phyloP scores from a whole-genome alignment of 2,113 vertebrate genomes.

The Blennius ocellaris region DNA sequence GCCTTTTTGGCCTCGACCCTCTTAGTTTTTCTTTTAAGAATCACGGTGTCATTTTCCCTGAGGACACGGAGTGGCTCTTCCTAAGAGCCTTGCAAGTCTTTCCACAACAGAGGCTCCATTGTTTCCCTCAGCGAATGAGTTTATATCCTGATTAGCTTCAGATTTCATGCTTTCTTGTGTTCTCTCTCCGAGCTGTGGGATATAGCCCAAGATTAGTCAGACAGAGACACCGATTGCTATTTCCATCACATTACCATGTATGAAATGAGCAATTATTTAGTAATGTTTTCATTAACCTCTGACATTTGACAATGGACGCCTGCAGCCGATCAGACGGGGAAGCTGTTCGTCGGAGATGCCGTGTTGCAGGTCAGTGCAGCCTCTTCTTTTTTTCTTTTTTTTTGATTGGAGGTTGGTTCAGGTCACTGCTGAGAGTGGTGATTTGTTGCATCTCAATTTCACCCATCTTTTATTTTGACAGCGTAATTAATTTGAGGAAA shows the following conservation, averaged over 20 bases:
- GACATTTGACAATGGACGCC: constrained; percentile 74
- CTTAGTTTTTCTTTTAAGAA: constrained; percentile 30
- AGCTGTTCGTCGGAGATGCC: constrained; percentile 94
- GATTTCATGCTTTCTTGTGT: constrained; percentile 65
- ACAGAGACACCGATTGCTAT: constrained; percentile 66
- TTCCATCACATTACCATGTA: constrained; percentile 65
- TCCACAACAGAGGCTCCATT: constrained; percentile 43
- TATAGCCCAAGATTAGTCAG: constrained; percentile 60
- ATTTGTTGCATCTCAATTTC: constrained; percentile 52
- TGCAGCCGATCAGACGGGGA: constrained; percentile 92
- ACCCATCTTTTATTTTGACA: constrained; percentile 33
- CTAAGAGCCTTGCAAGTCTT: constrained; percentile 44
- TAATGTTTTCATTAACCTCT: constrained; percentile 83
- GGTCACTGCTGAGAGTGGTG: constrained; percentile 15
- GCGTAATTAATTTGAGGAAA: constrained; percentile 32
- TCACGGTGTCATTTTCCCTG: not conserved
- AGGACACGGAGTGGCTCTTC: constrained; percentile 20
- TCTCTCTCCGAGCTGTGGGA: constrained; percentile 48
- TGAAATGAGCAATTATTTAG: constrained; percentile 75
- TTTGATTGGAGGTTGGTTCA: constrained; percentile 25
- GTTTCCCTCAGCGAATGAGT: constrained; percentile 62
- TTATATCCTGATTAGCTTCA: constrained; percentile 66
- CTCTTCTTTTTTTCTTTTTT: constrained; percentile 31
- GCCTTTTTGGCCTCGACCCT: constrained; percentile 5
- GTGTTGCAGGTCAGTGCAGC: constrained; percentile 90